Evolutionary conservation across 2,888 invertebrate species (phyloP).

Genomic region (Dexiosoma caninum): DNA sequence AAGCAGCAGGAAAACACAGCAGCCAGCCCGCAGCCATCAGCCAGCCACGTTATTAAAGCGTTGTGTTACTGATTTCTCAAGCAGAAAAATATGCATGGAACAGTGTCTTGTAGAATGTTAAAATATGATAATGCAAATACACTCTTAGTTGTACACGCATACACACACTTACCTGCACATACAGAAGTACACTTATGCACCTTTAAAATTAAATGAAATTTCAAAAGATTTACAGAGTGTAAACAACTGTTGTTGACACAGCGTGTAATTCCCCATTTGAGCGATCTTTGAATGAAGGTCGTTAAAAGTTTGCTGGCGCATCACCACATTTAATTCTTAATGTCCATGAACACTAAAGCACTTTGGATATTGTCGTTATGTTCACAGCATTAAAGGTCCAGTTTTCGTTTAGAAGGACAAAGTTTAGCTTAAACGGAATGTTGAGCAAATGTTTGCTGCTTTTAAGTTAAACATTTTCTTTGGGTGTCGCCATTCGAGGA

Average conservation of each 20-base stretch:
- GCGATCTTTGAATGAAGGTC: slow-evolving; percentile 6
- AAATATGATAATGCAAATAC: slow-evolving; percentile 47
- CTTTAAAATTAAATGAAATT: background rate
- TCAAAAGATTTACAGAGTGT: slow-evolving; percentile 2
- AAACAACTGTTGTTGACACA: slow-evolving; percentile 13
- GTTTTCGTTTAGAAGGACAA: too few relatives aligned
- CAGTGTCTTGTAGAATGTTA: slow-evolving; percentile 40
- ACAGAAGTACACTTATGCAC: background rate
- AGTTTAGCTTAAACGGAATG: too few relatives aligned
- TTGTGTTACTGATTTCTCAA: slow-evolving; percentile 50
- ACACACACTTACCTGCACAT: background rate
- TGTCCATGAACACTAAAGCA: background rate
- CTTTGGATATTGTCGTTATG: too few relatives aligned
- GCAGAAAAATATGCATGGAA: slow-evolving; percentile 52
- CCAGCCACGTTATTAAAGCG: slow-evolving; percentile 21
- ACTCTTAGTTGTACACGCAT: background rate
- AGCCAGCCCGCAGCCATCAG: slow-evolving; percentile 4
- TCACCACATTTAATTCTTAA: background rate
- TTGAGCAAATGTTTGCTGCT: too few relatives aligned
- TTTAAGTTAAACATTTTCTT: too few relatives aligned
- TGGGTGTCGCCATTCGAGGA: too few relatives aligned
- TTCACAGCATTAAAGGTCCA: too few relatives aligned
- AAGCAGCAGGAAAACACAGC: background rate
- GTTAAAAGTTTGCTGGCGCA: background rate
- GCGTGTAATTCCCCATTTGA: slow-evolving; percentile 13